Evolutionary conservation across 2,113 vertebrate genomes (phyloP).

Genomic region (Harpagus bidentatus): DNA sequence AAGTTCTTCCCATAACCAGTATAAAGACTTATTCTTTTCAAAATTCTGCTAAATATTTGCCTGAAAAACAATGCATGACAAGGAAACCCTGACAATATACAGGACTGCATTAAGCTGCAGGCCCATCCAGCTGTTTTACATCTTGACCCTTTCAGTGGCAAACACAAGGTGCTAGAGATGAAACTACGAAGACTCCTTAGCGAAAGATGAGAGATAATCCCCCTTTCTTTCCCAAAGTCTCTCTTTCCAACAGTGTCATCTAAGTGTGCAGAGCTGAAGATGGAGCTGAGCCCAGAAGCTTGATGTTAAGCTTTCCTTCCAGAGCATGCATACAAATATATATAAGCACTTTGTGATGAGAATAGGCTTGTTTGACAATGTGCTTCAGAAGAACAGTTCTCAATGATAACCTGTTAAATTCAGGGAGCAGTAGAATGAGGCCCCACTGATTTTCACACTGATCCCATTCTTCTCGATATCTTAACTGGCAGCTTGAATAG

Average conservation of each 20-base stretch:
- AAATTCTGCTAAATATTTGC: not conserved
- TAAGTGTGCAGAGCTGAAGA: not conserved
- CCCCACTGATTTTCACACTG: not conserved
- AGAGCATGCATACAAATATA: accelerated
- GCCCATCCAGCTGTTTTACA: not conserved
- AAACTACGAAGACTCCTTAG: not conserved
- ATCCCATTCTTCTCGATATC: not conserved
- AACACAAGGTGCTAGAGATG: not conserved
- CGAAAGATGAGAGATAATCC: not conserved
- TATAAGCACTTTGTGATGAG: accelerated
- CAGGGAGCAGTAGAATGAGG: not conserved
- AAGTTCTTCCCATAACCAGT: not conserved
- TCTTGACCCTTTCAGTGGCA: not conserved
- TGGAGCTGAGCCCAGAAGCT: not conserved
- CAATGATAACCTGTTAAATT: not conserved
- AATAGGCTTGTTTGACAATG: not conserved
- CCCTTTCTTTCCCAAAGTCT: not conserved
- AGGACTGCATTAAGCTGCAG: not conserved
- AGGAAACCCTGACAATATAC: not conserved
- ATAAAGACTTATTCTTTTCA: not conserved
- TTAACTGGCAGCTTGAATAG: not conserved
- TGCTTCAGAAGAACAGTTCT: not conserved
- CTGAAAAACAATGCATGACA: not conserved
- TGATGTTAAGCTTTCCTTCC: not conserved
- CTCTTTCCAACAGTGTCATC: not conserved